Conservation (phyloP, 2,888 invertebrate genomes). For the Acholoe squamosa region DNA sequence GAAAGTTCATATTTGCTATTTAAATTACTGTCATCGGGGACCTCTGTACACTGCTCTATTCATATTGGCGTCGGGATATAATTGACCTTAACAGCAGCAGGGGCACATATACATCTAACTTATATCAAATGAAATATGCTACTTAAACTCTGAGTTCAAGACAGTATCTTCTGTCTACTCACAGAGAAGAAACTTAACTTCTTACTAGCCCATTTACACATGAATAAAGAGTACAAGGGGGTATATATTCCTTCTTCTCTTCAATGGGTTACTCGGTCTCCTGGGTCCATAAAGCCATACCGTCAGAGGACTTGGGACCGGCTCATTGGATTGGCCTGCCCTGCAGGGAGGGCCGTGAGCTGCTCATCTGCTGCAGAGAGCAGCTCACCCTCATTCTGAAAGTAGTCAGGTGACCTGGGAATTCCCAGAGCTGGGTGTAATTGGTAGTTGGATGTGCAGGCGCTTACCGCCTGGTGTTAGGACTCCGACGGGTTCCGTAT, state of each 20-base stretch:
- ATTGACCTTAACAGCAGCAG: no score
- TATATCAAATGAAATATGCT: no score
- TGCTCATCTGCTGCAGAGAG: neutral
- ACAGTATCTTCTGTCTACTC: neutral
- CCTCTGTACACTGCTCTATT: no score
- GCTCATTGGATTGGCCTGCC: neutral
- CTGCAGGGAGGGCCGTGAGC: neutral
- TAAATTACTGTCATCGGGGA: no score
- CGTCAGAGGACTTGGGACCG: neutral
- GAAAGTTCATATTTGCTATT: no score
- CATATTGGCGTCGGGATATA: no score
- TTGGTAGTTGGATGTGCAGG: neutral
- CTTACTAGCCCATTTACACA: neutral
- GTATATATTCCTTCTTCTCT: neutral
- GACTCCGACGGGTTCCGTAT: neutral
- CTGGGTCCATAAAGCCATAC: neutral
- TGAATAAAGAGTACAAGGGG: neutral
- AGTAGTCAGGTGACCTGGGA: conserved; percentile 25
- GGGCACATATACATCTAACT: no score
- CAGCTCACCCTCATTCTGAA: neutral
- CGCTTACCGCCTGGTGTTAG: neutral
- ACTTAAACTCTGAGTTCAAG: neutral
- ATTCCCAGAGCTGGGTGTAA: neutral
- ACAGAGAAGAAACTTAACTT: no score
- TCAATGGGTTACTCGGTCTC: neutral